Percentiles rank a stretch among this genome's conserved stretches.
Conservation (phyloP, 2,888 invertebrate genomes). For the Phorcus lineatus region DNA sequence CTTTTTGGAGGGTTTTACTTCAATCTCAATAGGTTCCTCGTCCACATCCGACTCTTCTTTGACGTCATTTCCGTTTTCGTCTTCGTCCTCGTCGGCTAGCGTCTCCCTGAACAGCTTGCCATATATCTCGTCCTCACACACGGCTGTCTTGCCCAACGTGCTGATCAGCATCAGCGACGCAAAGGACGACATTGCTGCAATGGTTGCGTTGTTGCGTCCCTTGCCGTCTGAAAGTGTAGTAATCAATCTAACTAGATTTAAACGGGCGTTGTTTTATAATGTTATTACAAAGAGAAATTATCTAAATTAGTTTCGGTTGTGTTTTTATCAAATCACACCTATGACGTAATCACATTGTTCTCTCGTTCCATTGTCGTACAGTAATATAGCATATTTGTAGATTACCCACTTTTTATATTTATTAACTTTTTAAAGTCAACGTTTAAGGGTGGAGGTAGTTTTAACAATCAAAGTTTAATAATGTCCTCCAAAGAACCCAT, state of each 20-base stretch:
- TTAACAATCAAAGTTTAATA: too few relatives aligned
- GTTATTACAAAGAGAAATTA: too few relatives aligned
- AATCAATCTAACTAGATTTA: neutral
- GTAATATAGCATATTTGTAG: too few relatives aligned
- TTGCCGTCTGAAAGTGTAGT: constrained; percentile 49
- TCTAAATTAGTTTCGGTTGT: too few relatives aligned
- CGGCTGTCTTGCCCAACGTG: constrained; percentile 54
- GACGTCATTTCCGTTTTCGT: constrained; percentile 39
- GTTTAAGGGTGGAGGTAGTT: too few relatives aligned
- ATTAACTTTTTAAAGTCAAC: too few relatives aligned
- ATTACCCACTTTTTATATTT: too few relatives aligned
- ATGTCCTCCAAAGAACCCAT: too few relatives aligned
- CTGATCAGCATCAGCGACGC: constrained; percentile 62
- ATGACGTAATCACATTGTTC: too few relatives aligned
- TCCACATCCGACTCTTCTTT: constrained; percentile 35
- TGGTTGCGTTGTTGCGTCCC: constrained; percentile 54
- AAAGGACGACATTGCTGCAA: constrained; percentile 59
- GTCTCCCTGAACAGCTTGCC: constrained; percentile 52
- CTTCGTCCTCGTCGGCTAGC: constrained; percentile 46
- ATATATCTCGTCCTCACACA: constrained; percentile 55
- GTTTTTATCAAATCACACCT: too few relatives aligned
- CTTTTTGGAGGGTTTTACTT: constrained; percentile 39
- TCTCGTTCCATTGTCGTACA: too few relatives aligned
- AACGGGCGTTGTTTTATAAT: too few relatives aligned
- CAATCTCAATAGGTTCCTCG: constrained; percentile 43